Evolutionary conservation across 2,888 invertebrate species (phyloP).

Genomic region (Theodoxus fluviatilis): DNA sequence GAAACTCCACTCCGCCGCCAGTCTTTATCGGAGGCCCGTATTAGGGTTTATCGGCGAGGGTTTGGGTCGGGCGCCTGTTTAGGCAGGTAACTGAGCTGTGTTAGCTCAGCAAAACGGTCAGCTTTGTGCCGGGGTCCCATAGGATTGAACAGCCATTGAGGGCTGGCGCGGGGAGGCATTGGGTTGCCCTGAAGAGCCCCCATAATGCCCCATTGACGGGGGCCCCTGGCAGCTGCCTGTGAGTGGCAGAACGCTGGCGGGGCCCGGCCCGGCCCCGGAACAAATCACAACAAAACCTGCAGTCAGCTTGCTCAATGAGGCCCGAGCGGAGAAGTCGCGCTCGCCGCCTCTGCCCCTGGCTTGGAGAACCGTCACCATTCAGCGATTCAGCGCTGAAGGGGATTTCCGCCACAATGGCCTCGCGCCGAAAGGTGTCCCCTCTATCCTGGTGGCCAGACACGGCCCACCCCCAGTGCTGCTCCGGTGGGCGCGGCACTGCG

Average conservation of each 20-base stretch:
- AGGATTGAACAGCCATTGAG: slow-evolving; percentile 24
- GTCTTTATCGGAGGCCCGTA: slow-evolving; percentile 11
- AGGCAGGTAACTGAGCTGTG: slow-evolving; percentile 29
- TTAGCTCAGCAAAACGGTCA: slow-evolving; percentile 29
- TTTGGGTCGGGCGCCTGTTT: slow-evolving; percentile 16
- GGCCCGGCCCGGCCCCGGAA: too few species aligned
- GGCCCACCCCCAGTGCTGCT: too few species aligned
- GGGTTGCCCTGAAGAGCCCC: slow-evolving; percentile 23
- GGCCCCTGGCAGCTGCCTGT: slow-evolving; percentile 23
- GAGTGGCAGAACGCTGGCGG: too few species aligned
- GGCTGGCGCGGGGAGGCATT: slow-evolving; percentile 24
- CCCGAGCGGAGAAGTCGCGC: too few species aligned
- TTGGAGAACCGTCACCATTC: too few species aligned
- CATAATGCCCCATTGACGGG: slow-evolving; percentile 28
- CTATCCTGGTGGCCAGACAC: too few species aligned
- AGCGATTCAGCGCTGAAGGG: too few species aligned
- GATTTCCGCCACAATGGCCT: too few species aligned
- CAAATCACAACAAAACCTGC: slow-evolving; percentile 33
- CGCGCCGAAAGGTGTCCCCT: too few species aligned
- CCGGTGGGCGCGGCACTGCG: too few species aligned
- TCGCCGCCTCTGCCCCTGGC: too few species aligned
- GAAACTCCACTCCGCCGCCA: slow-evolving; percentile 14
- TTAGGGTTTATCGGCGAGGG: slow-evolving; percentile 19
- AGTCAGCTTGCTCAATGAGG: slow-evolving; percentile 31
- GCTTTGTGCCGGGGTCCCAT: slow-evolving; percentile 24